These are phyloP conservation scores for Turnix velox DNA, from an alignment of 2,113 vertebrate genomes.

Conservation along the genomic window DNA sequence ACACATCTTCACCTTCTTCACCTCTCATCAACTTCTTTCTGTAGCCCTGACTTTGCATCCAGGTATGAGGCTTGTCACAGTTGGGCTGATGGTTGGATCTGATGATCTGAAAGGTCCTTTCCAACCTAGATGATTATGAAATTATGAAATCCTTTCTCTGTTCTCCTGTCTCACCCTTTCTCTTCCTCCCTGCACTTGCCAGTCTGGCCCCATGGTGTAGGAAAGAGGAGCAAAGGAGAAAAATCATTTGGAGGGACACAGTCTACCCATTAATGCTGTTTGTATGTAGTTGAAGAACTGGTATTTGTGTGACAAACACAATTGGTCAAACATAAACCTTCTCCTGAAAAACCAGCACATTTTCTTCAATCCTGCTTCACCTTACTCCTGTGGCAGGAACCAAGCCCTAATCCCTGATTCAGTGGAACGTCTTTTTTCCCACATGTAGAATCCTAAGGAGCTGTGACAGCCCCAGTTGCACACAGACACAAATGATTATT, in stretches of 20 bases:
- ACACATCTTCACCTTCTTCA: too few relatives aligned
- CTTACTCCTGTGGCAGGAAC: not conserved
- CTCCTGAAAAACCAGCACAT: not conserved
- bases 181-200: not conserved
- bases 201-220: not conserved
- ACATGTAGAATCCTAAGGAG: not conserved
- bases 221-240: not conserved
- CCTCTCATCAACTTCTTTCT: not conserved
- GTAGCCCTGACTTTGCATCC: not conserved
- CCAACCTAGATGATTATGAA: too few relatives aligned
- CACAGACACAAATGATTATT: constrained; percentile 74
- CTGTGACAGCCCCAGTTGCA: not conserved
- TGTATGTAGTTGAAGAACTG: not conserved
- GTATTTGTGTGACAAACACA: not conserved
- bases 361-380: not conserved
- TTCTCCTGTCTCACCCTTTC: not conserved
- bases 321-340: not conserved
- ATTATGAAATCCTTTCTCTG: not conserved
- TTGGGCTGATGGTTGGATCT: too few relatives aligned
- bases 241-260: not conserved
- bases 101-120: too few relatives aligned
- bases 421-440: not conserved
- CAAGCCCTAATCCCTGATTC: not conserved
- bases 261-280: not conserved
- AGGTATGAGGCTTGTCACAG: too few relatives aligned